phyloP scores from a whole-genome alignment of 2,113 vertebrate species.

The Otocyon megalotis region DNA sequence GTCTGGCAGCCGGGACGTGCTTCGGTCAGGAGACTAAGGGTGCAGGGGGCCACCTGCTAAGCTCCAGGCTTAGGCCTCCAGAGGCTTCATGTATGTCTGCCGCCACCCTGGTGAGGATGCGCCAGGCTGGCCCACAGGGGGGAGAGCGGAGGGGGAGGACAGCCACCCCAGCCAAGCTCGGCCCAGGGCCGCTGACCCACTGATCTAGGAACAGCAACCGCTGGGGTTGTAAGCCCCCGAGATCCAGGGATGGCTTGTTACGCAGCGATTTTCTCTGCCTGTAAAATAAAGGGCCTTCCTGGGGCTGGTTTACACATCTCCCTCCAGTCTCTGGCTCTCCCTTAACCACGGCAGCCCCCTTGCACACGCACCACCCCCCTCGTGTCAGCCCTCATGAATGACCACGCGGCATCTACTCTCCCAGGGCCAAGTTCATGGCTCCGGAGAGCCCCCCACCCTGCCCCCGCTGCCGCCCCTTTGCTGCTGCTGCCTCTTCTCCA shows the following conservation, averaged over 20 bases:
- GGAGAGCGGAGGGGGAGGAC: background rate
- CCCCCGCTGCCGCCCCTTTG: background rate
- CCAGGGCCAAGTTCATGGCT: conserved; percentile 61
- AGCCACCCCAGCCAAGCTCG: background rate
- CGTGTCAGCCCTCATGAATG: conserved; percentile 65
- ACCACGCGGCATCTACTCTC: background rate
- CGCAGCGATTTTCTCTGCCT: background rate
- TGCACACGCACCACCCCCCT: background rate
- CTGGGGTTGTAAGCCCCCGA: background rate
- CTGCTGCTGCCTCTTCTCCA: background rate
- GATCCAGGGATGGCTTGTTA: background rate
- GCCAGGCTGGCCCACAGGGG: background rate
- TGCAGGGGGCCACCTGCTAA: rapidly evolving
- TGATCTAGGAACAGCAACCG: background rate
- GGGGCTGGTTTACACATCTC: background rate
- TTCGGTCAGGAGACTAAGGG: background rate
- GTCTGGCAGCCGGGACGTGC: background rate
- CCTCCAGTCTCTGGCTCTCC: background rate
- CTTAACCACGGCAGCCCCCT: background rate
- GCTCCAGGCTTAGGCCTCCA: background rate
- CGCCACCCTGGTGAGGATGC: rapidly evolving
- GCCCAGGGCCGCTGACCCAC: background rate
- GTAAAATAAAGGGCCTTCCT: background rate
- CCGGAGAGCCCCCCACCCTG: conserved; percentile 40
- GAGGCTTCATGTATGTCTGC: background rate